Base-by-base conservation (phyloP, 2,888 invertebrate species). In the Selenia dentaria region DNA sequence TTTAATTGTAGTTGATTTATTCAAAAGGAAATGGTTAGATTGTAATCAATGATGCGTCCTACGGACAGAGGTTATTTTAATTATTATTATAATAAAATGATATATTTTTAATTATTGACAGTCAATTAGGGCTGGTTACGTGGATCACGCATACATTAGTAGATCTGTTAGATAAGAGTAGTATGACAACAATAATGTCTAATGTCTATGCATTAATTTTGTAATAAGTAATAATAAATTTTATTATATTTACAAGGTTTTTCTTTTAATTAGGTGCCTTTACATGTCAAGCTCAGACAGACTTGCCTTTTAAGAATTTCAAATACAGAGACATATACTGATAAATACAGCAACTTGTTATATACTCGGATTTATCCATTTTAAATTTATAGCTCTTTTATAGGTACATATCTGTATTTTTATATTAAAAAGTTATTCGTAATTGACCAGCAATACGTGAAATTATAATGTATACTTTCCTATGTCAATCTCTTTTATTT, bases 111-210 rank as follows among this genome's bases (percentile, higher is more conserved):
- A 18, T 14, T 39, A 20, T 12, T 25, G 24, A 39, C 10, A 22
- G 51, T 54, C 44, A 47, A 49, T 49, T 53, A 51, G 42, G 37
- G 37, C 34, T 48, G 36, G 40, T 43, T 26, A 11, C 34, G 11
- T 52, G 33, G 22, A 26, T 41, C 48, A 6, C 55, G 48, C 39
- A 33, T 22, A 22, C 8, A 6, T 33, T 6, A 22, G 45, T 46
- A 59, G 57, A 54, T 57, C 60, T 62, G 66, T 57, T 54, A 54
- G 16, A 44, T 47, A 33, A 49, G 26, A 46, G 32, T 35, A 27
- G 14, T 46, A 57, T 52, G 52, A 55, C 35, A 28, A 48, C 35
- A 27, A 13, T 11, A 45, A 36, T 47, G 8, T 45, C 25, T 25
- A 11, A 39, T 32, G 25, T 44, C 18, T 31, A 29, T 36, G 46